These are phyloP conservation scores for Pangasius sanitwongsei DNA, from an alignment of 2,797 vertebrate genomes.

Conservation along the genomic window DNA sequence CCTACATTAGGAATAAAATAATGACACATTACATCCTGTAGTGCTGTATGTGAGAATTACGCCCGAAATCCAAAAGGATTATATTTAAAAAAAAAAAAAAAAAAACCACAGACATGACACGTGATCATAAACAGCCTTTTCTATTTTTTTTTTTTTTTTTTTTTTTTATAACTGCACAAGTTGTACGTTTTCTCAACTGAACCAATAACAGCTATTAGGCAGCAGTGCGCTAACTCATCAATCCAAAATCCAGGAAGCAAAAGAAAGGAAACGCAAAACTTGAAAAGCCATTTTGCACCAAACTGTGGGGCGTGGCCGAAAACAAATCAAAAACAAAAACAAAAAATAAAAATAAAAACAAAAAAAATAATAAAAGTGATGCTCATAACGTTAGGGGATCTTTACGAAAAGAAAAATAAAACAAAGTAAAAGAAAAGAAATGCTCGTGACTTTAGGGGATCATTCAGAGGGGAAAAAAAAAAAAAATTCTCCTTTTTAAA, in stretches of 20 bases:
- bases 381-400: not conserved
- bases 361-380: not conserved
- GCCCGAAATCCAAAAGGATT: not conserved
- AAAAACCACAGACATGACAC: too few species aligned
- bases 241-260: constrained; percentile 65
- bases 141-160: constrained; percentile 58
- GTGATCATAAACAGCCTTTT: constrained; percentile 48
- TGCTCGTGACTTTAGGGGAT: constrained; percentile 40
- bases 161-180: constrained; percentile 73
- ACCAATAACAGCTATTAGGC: constrained; percentile 70
- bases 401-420: not conserved
- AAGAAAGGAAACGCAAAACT: constrained; percentile 58
- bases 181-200: constrained; percentile 72
- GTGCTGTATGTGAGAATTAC: not conserved
- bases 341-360: not conserved
- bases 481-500: constrained; percentile 56
- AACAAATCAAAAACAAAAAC: not conserved
- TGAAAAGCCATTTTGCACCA: not conserved
- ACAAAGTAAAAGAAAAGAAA: not conserved
- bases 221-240: constrained; percentile 65
- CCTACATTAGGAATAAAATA: not conserved
- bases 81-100: too few species aligned
- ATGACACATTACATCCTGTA: not conserved
- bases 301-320: not conserved
- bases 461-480: constrained; percentile 63